phyloP scores from a whole-genome alignment of 2,113 vertebrate species.

The Saguinus midas region DNA sequence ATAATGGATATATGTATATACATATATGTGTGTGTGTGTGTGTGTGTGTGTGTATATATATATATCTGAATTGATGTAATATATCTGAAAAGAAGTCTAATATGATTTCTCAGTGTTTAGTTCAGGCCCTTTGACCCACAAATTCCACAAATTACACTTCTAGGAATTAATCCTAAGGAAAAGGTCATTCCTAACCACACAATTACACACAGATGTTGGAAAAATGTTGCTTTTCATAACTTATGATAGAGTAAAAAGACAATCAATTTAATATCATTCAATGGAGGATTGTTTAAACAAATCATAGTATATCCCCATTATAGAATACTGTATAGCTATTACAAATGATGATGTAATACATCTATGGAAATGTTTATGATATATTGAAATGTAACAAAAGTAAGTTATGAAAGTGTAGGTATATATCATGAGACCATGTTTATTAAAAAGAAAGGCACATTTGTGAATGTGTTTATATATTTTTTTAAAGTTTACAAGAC shows the following conservation, averaged over 20 bases:
- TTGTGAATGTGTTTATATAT: not conserved
- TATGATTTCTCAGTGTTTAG: not conserved
- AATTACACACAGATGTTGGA: not conserved
- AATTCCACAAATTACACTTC: not conserved
- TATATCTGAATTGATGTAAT: not conserved
- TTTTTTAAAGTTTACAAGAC: not conserved
- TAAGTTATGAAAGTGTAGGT: not conserved
- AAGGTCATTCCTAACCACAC: not conserved
- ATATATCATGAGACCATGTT: not conserved
- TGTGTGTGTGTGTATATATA: not conserved
- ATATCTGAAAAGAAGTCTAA: not conserved
- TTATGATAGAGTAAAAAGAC: not conserved
- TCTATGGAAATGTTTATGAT: not conserved
- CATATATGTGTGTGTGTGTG: too few species aligned
- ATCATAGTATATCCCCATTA: not conserved
- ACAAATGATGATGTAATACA: not conserved
- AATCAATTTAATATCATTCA: not conserved
- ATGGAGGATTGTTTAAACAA: not conserved
- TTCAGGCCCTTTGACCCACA: not conserved
- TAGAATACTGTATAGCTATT: not conserved
- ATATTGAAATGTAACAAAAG: not conserved
- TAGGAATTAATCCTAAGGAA: not conserved
- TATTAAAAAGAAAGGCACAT: not conserved
- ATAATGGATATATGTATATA: too few species aligned
- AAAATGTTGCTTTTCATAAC: not conserved